Evolutionary conservation across 1,140 invertebrate species (phyloP), one percentile per base, ranked within the genome.

Genomic region (Cydia splendana): DNA sequence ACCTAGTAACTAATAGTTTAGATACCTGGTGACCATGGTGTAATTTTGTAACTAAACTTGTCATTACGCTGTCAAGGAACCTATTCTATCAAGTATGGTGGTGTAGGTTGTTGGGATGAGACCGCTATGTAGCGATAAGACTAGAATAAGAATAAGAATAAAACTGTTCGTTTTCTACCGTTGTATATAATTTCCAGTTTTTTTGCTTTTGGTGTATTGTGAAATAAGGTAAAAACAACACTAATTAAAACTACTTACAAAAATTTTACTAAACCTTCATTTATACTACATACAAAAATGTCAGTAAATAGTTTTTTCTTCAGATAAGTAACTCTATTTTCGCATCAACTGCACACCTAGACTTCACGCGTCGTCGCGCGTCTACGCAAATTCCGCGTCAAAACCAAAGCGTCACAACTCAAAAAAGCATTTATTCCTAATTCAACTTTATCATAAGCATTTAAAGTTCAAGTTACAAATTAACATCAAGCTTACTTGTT

Each of bases 301-400:
- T 42, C 7, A 4, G 9, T 42, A 42, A 42, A 42, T 9, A 42
- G 7, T 42, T 57, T n/a, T 15, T 57, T 20, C 4, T 53, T 62
- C n/a, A 62, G 18, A 62, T 62, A 48, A 24, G 34, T 34, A 34
- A 62, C 24, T 62, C 57, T 62, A 62, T 62, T 62, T 62, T 62
- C 7, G 57, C 18, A 24, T 12, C 57, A 62, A 62, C 57, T 62
- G 57, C 20, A 62, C 57, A 62, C 57, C 57, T 62, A 62, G 20
- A 62, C 57, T 62, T 62, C 57, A 62, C 57, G 57, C 57, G 10
- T 62, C 57, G 20, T 24, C 57, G 57, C 57, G 57, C 57, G 57
- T 62, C 18, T 62, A 62, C 57, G 57, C 57, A 62, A n/a, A 24
- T 62, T 12, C 57, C 57, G 18, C 7, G 0, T 62, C 0, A 62